These are phyloP conservation scores for Ctenopoma kingsleyae DNA, from an alignment of 2,797 vertebrate species.

Conservation along the genomic window DNA sequence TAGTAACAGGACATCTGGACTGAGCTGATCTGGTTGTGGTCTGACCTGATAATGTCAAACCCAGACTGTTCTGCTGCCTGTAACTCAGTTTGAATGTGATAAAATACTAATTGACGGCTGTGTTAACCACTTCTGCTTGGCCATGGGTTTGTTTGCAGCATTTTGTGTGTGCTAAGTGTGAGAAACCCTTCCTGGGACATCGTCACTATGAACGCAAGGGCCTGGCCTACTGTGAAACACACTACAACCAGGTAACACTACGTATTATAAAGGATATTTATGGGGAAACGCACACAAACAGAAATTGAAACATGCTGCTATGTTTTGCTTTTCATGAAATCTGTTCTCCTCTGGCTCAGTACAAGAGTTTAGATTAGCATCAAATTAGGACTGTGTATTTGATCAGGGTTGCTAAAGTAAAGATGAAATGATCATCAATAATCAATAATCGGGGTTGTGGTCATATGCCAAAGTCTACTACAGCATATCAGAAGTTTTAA, in stretches of 20 bases:
- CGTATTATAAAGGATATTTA: not conserved
- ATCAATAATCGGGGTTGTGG: not conserved
- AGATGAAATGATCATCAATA: not conserved
- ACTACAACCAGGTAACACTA: constrained; percentile 96
- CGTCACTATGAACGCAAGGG: constrained; percentile 99
- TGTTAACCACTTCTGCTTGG: constrained; percentile 68
- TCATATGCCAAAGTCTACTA: not conserved
- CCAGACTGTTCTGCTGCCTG: constrained; percentile 23
- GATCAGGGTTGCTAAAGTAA: not conserved
- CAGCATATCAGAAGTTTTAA: not conserved
- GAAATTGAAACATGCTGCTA: not conserved
- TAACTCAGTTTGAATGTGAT: constrained; percentile 34
- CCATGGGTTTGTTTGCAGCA: constrained; percentile 82
- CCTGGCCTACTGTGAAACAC: constrained; percentile 98
- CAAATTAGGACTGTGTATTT: not conserved
- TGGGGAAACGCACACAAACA: constrained; percentile 1
- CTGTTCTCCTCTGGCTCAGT: not conserved
- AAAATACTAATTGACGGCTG: constrained; percentile 42
- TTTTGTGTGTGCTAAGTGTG: constrained; percentile 90
- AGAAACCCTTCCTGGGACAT: constrained; percentile 98
- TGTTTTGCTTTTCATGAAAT: constrained; percentile 1
- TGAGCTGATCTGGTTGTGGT: constrained; percentile 44
- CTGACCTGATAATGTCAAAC: constrained; percentile 40
- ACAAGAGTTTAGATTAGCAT: not conserved
- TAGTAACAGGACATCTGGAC: constrained; percentile 42